phyloP scores from a whole-genome alignment of 2,888 invertebrate genomes.

The Pediacus dermestoides region DNA sequence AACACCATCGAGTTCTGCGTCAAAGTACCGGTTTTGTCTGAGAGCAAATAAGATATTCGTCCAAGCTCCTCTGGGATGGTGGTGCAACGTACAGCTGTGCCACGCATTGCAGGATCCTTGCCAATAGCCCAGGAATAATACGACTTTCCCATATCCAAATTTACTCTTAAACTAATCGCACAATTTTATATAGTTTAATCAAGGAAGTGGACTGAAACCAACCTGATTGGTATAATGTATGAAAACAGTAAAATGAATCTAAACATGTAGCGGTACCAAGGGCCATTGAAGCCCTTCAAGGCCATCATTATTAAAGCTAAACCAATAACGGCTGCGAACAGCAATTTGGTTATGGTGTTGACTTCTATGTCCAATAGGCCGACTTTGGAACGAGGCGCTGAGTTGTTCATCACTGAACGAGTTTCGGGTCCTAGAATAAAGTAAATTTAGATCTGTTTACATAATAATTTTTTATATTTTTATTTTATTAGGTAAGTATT shows the following conservation, averaged over 20 bases:
- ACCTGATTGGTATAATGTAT: constrained; percentile 97
- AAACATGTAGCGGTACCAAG: constrained; percentile 96
- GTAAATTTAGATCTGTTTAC: too few relatives aligned
- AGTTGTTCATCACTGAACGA: constrained; percentile 98
- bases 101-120: constrained; percentile 86
- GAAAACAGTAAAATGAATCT: constrained; percentile 96
- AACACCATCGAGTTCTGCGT: constrained; percentile 99
- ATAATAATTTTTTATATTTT: too few relatives aligned
- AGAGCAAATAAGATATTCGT: constrained; percentile 91
- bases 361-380: constrained; percentile 94
- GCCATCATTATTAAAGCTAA: constrained; percentile 92
- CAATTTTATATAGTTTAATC: too few relatives aligned
- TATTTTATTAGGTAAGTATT: too few relatives aligned
- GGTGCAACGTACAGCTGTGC: constrained; percentile 93
- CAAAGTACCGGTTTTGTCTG: constrained; percentile 97
- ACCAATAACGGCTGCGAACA: constrained; percentile 87
- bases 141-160: constrained; percentile 97
- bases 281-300: constrained; percentile 93
- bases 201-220: too few relatives aligned
- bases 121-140: constrained; percentile 97
- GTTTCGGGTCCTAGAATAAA: constrained; percentile 79
- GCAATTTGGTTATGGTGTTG: constrained; percentile 92
- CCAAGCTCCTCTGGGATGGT: constrained; percentile 99
- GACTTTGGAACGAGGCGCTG: constrained; percentile 91
- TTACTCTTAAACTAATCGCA: constrained; percentile 81